These are phyloP conservation scores for Ramphastos sulfuratus DNA, from an alignment of 2,113 vertebrate genomes.

Conservation along the genomic window DNA sequence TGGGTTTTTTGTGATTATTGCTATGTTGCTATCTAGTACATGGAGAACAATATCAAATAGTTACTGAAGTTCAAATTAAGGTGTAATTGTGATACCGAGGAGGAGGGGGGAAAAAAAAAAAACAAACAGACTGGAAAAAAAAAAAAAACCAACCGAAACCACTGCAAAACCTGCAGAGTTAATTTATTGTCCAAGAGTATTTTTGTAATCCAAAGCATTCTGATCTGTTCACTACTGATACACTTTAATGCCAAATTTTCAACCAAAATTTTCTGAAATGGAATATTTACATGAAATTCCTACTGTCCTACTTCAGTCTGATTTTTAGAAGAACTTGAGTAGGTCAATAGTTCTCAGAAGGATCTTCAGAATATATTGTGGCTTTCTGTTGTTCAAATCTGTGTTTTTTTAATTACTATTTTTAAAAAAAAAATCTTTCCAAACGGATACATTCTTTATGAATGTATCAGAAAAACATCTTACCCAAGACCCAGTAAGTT, in stretches of 20 bases:
- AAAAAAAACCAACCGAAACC: too few species aligned
- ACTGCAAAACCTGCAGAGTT: not conserved
- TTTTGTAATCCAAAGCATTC: not conserved
- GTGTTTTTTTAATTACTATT: not conserved
- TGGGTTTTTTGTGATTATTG: not conserved
- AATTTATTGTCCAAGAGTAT: not conserved
- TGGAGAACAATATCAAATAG: not conserved
- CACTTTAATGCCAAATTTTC: not conserved
- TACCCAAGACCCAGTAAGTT: not conserved
- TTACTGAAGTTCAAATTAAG: not conserved
- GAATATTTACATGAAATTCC: not conserved
- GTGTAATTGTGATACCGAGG: not conserved
- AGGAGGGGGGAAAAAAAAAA: too few species aligned
- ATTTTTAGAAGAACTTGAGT: not conserved
- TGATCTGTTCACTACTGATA: not conserved
- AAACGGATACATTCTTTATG: not conserved
- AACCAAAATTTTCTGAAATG: not conserved
- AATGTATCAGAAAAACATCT: not conserved
- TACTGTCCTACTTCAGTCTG: not conserved
- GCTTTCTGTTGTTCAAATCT: not conserved
- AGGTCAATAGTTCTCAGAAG: not conserved
- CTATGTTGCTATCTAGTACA: not conserved
- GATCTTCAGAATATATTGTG: not conserved
- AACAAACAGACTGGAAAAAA: too few species aligned
- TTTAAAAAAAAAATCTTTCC: not conserved